Evolutionary conservation across 2,888 invertebrate species (phyloP).

Genomic region (Bombyx huttoni): DNA sequence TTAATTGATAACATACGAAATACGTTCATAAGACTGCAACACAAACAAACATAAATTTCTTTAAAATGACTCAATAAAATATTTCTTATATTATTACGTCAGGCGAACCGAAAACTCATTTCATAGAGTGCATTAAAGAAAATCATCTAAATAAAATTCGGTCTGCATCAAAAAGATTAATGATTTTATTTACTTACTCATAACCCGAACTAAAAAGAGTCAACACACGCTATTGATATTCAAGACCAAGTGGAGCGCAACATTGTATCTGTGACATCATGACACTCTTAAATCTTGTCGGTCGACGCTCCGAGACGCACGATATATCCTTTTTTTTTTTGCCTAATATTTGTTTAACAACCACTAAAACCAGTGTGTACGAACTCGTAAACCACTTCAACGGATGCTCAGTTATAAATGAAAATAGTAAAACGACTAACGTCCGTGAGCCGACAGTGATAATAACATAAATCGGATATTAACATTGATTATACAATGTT

Average conservation of each 20-base stretch:
- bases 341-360: constrained; percentile 26
- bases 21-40: too few relatives aligned
- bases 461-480: not conserved
- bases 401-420: constrained; percentile 20
- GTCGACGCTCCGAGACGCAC: constrained; percentile 17
- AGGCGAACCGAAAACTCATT: too few relatives aligned
- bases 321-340: constrained; percentile 17
- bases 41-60: too few relatives aligned
- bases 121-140: not conserved
- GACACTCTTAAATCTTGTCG: constrained; percentile 13
- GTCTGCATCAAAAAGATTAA: not conserved
- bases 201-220: constrained; percentile 4
- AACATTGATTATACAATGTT: not conserved
- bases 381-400: constrained; percentile 24
- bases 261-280: constrained; percentile 10
- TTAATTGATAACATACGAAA: too few relatives aligned
- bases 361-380: constrained; percentile 23
- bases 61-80: too few relatives aligned
- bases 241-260: not conserved
- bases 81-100: too few relatives aligned
- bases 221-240: constrained; percentile 5
- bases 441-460: constrained; percentile 4
- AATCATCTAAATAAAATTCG: not conserved
- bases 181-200: constrained; percentile 5
- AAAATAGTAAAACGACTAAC: constrained; percentile 21